phyloP scores from a whole-genome alignment of 2,113 vertebrate genomes.

The Cephalophus harveyi region DNA sequence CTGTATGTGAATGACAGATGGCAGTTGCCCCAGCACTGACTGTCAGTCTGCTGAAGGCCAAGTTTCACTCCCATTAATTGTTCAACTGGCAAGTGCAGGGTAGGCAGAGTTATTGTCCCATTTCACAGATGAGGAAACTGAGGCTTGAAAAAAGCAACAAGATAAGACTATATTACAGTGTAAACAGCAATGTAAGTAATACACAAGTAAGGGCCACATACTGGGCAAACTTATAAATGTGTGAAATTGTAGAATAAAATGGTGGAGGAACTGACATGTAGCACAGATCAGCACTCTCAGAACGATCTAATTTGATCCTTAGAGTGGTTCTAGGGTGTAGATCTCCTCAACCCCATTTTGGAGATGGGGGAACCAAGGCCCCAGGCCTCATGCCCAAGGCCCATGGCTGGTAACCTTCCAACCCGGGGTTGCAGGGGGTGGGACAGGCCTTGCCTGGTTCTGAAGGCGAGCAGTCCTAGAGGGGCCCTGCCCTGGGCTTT shows the following conservation, averaged over 20 bases:
- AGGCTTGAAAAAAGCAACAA: background rate
- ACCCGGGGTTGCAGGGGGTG: background rate
- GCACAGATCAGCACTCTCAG: background rate
- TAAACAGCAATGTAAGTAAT: background rate
- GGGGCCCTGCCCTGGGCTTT: background rate
- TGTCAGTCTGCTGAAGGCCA: background rate
- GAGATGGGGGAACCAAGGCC: background rate
- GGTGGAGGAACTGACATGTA: background rate
- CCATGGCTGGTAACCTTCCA: background rate
- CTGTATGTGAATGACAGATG: rapidly evolving
- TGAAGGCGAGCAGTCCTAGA: background rate
- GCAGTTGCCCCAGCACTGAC: background rate
- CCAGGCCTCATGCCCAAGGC: background rate
- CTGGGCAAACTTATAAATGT: background rate
- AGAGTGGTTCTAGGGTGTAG: background rate
- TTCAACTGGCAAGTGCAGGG: background rate
- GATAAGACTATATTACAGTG: background rate
- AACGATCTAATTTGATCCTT: background rate
- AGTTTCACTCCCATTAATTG: rapidly evolving
- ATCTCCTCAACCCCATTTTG: background rate
- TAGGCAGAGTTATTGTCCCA: too few species aligned
- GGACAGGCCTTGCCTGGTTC: background rate
- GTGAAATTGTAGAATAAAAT: background rate
- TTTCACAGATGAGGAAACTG: background rate
- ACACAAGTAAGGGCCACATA: background rate